Evolutionary conservation across 2,113 vertebrate genomes (phyloP), one percentile per base, ranked within the genome.

Genomic region (Megalops atlanticus): DNA sequence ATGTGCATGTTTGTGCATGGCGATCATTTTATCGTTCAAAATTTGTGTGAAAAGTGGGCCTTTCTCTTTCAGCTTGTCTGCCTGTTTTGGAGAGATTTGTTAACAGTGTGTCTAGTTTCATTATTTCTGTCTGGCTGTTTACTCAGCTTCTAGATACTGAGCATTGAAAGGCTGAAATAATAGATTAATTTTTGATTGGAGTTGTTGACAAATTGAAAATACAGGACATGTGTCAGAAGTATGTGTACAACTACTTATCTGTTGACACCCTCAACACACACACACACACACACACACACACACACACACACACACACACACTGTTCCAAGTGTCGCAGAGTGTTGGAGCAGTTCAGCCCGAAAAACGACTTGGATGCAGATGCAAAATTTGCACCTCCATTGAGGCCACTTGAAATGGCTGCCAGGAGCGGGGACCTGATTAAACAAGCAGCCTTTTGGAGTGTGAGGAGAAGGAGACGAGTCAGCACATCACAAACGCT

Each of bases 231-330:
- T 14, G n/a, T 8, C n/a, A 31, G 11, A n/a, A n/a, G n/a, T n/a
- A n/a, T n/a, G n/a, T n/a, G 58, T 31, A n/a, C 58, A 64, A 24
- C 27, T n/a, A 27, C 58, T 58, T 58, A 16, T 54, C 49, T 54
- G 49, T 54, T 70, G n/a, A 45, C 21, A 73, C 36, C 47, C 14
- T n/a, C n/a, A n/a, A 58, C 39, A 33, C 35, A 52, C 36, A 40
- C n/a, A 14, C 4, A 64, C 1, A 21, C 72, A 16, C 31, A 27
- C 38, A 21, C 47, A 27, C 18, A 24, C 21, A 27, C 35, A 78
- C 76, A 64, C 35, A 68, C 14, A 47, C 31, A 69, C 40, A 45
- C 38, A 72, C n/a, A 41, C 52, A 70, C 40, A 74, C 36, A 74
- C 69, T 38, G 4, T 10, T 24, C 2, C 24, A n/a, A 24, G n/a